Percentiles rank a stretch among this genome's conserved stretches.
These are phyloP conservation scores for Scleropages formosus DNA, from an alignment of 2,797 vertebrate species.

Conservation along the genomic window DNA sequence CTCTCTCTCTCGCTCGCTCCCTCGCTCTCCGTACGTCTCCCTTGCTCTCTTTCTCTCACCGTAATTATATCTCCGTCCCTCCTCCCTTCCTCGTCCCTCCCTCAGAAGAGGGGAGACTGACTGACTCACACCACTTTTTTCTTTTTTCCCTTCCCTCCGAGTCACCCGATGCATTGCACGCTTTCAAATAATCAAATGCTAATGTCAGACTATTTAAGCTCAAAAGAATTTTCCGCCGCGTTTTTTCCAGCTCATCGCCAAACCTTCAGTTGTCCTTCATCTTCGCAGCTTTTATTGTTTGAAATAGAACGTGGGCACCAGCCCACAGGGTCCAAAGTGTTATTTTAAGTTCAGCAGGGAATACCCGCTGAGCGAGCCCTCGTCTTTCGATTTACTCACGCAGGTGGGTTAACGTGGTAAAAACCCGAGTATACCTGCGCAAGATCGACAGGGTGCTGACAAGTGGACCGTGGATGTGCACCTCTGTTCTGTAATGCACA, in stretches of 20 bases:
- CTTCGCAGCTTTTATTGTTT: neutral
- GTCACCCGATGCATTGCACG: slow-evolving; percentile 34
- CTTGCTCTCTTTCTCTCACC: slow-evolving; percentile 54
- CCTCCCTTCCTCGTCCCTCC: slow-evolving; percentile 50
- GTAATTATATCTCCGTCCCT: slow-evolving; percentile 72
- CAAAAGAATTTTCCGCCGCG: neutral
- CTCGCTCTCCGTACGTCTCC: slow-evolving; percentile 35
- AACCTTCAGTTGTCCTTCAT: neutral
- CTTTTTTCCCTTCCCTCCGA: slow-evolving; percentile 38
- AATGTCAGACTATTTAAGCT: slow-evolving; percentile 26
- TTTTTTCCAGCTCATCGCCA: neutral
- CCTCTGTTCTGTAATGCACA: no score
- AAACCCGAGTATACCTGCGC: no score
- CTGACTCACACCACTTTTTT: slow-evolving; percentile 47
- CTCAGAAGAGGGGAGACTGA: slow-evolving; percentile 37
- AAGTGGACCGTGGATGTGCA: no score
- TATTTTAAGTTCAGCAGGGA: neutral
- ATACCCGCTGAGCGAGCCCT: neutral
- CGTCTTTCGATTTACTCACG: neutral
- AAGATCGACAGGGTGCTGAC: no score
- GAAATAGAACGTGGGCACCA: neutral
- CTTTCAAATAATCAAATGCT: slow-evolving; percentile 20
- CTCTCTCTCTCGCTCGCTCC: slow-evolving; percentile 37
- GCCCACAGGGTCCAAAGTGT: neutral
- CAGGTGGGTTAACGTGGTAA: neutral